Base-by-base conservation (phyloP, 1,140 invertebrate genomes). In the Drosophila persimilis region DNA sequence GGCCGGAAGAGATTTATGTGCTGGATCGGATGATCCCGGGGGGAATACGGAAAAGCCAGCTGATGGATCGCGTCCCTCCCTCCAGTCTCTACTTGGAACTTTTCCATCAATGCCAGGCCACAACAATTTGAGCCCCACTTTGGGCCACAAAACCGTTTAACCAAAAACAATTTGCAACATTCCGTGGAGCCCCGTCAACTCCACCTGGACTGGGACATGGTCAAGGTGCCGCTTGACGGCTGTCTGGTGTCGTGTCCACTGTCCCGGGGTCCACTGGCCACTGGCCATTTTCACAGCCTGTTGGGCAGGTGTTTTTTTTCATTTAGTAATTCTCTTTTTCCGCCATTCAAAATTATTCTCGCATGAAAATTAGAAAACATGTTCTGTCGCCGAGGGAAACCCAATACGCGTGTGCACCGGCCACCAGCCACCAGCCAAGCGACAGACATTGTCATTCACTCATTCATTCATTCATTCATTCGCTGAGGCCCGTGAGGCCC, bases 301-400 rank as follows among this genome's bases (percentile, higher is more conserved):
- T 41, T 46, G 31, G 54, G 45, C 54, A 47, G 58, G 70, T 66
- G 60, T 57, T 60, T 80, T 17, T 17, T 17, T 55, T 65, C 57
- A 50, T 69, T 69, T 69, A 29, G 51, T 35, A 8, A 58, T 58
- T 70, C 47, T 59, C 58, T 64, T 80, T 86, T 86, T 86, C 81
- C 81, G 77, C 78, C 78, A 88, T 56, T 63, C 54, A 53, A 75
- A 78, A 71, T 83, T 69, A 88, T 86, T 86, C 78, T 86, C 56
- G 70, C 81, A 83, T 86, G 78, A 88, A 88, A 86, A 83, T 75
- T 53, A 66, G 67, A 73, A 88, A 86, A 88, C 81, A 88, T 88
- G 81, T 88, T 88, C 83, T 75, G 71, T 51, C 53, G 17, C 11
- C 70, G 70, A 43, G 35, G 44, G 80, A 78, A 88, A 85, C 77